Evolutionary conservation across 2,113 vertebrate genomes (phyloP).

Genomic region (Pithys albifrons): DNA sequence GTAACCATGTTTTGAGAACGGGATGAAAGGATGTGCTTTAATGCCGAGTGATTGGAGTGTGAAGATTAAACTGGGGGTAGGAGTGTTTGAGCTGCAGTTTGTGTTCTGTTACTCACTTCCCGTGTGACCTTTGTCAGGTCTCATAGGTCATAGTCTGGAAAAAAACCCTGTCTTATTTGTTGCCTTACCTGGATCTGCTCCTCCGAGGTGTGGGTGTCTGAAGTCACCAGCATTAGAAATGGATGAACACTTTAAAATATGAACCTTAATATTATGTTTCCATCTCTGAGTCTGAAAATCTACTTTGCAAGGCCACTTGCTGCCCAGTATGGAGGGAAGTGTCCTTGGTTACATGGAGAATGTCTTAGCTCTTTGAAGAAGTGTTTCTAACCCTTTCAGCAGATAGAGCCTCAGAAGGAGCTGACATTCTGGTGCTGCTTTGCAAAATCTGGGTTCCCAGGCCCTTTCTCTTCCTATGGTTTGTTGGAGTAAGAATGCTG

Average conservation of each 20-base stretch:
- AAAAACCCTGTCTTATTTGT: not conserved
- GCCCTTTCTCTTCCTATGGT: not conserved
- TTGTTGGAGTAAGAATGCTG: not conserved
- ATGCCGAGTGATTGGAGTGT: accelerated
- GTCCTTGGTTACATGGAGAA: not conserved
- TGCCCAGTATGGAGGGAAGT: accelerated
- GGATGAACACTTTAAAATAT: not conserved
- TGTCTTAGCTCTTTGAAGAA: not conserved
- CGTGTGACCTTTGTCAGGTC: constrained; percentile 18
- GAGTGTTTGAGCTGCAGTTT: not conserved
- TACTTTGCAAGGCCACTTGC: not conserved
- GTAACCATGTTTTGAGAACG: not conserved
- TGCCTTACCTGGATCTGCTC: not conserved
- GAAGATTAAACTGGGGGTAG: not conserved
- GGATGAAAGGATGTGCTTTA: not conserved
- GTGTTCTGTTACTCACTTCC: constrained; percentile 48
- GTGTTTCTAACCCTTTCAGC: not conserved
- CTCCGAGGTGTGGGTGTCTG: not conserved
- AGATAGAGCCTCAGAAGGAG: not conserved
- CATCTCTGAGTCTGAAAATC: not conserved
- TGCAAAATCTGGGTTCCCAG: not conserved
- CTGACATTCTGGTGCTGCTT: not conserved
- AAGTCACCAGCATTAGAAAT: not conserved
- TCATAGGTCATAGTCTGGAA: not conserved
- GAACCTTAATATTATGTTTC: not conserved